Evolutionary conservation across 1,140 invertebrate species (phyloP).

Genomic region (Zaprionus ornatus): DNA sequence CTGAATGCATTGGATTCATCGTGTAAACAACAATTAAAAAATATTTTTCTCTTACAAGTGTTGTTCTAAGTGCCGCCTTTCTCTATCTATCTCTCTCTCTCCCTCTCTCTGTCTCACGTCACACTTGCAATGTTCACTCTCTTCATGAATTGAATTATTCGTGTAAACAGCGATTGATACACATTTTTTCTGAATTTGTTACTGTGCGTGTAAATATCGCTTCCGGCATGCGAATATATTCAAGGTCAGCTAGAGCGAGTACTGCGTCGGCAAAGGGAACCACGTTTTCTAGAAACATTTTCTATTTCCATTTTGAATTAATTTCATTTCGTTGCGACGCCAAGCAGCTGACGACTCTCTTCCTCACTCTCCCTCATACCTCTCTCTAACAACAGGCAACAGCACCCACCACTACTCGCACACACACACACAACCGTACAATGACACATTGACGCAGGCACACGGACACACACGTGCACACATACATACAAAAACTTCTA

Average conservation of each 20-base stretch:
- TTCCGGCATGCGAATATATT: constrained; percentile 44
- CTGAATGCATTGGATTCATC: too few relatives aligned
- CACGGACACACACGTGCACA: constrained; percentile 27
- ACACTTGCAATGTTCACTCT: neutral
- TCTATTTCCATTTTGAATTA: constrained; percentile 57
- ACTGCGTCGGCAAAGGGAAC: constrained; percentile 22
- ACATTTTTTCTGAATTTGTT: neutral
- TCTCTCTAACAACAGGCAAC: constrained; percentile 1
- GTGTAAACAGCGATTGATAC: neutral
- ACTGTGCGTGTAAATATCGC: constrained; percentile 11
- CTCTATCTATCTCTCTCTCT: neutral
- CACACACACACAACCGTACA: constrained; percentile 7
- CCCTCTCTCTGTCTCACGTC: neutral
- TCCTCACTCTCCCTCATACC: neutral
- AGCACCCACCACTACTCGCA: constrained; percentile 9
- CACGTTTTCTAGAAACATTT: constrained; percentile 71
- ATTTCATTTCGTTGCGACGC: constrained; percentile 17
- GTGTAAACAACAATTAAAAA: too few relatives aligned
- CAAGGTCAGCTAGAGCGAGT: constrained; percentile 58
- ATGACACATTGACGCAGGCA: constrained; percentile 23
- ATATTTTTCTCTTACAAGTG: too few relatives aligned
- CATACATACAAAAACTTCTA: constrained; percentile 56
- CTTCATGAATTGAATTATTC: neutral
- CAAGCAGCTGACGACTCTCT: constrained; percentile 60
- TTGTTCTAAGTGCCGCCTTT: neutral